Evolutionary conservation across 2,797 vertebrate genomes (phyloP), one percentile per base, ranked within the genome.

Genomic region (Anomalospiza imberbis): DNA sequence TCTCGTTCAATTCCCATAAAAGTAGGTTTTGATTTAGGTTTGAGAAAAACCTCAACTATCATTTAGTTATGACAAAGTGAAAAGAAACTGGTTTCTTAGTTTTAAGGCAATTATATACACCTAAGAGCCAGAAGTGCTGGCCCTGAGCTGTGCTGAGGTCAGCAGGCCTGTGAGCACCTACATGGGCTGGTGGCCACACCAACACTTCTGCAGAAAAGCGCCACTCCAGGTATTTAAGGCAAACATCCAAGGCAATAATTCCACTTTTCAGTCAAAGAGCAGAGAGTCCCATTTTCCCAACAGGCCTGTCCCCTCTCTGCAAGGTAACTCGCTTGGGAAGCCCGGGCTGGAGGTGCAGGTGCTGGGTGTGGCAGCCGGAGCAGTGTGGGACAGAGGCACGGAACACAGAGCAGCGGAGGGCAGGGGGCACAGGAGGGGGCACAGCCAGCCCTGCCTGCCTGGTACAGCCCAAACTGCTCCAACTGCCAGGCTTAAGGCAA

Each of bases 351-450:
- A 60, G 25, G 40, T 16, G 54, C 53, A 29, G 42, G 38, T 1
- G 4, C 79, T n/a, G 1, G 0, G 21, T 4, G 34, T 2, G 8
- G 8, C 38, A 42, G 67, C 55, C 44, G 50, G 45, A 10, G 65
- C 32, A 4, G 34, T 0, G 3, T 6, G 28, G 3, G 36, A 28
- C 5, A 21, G 31, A 61, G 26, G 5, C 8, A 2, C 19, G 34
- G 50, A 45, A 17, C 2, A 12, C 0, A 3, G 1, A 7, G 5
- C 55, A 13, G 51, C 51, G 7, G 22, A 53, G 36, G 21, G 11
- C 7, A 45, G 22, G 5, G 38, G 31, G 19, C 13, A 1, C 36
- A 48, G 77, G 17, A 15, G 12, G 54, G 55, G 57, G 14, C 32
- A 61, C 58, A 61, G 36, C 58, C 80, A n/a, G 36, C 55, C 29